A percentile compares a stretch with the other conserved stretches of the same genome.
Conservation (phyloP, 1,140 invertebrate genomes). For the Brachionus sp. region DNA sequence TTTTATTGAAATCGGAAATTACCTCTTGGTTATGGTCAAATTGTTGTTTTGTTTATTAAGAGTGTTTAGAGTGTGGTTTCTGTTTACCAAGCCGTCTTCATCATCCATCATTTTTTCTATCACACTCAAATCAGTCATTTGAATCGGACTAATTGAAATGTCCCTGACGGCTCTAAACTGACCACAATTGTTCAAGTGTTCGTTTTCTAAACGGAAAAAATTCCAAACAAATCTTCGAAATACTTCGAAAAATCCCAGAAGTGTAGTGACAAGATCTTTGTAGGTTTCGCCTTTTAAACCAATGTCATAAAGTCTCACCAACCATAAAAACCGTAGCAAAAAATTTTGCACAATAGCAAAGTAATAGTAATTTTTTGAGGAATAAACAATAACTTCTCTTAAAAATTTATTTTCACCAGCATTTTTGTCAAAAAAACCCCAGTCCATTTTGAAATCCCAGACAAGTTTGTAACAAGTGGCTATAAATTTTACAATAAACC, state of each 20-base stretch:
- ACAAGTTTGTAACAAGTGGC: constrained; percentile 79
- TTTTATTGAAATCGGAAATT: background rate
- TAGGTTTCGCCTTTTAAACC: constrained; percentile 76
- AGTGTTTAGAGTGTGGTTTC: background rate
- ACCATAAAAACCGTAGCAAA: constrained; percentile 85
- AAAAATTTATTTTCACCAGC: constrained; percentile 73
- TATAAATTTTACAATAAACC: constrained; percentile 66
- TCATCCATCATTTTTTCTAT: constrained; percentile 46
- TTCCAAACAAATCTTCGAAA: constrained; percentile 98
- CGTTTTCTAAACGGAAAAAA: constrained; percentile 98
- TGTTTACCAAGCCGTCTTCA: constrained; percentile 19
- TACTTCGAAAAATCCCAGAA: constrained; percentile 87
- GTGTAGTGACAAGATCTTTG: constrained; percentile 78
- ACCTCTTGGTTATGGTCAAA: constrained; percentile 37
- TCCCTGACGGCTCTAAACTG: constrained; percentile 96
- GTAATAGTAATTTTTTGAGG: constrained; percentile 76
- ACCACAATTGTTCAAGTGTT: constrained; percentile 98
- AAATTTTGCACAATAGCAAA: constrained; percentile 95
- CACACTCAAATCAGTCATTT: constrained; percentile 36
- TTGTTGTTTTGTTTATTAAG: constrained; percentile 2
- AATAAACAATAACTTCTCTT: constrained; percentile 68
- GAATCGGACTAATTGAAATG: constrained; percentile 84
- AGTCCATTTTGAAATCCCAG: constrained; percentile 98
- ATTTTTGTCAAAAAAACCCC: constrained; percentile 86
- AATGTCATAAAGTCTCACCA: constrained; percentile 66